These are phyloP conservation scores for Cheilosia urbana DNA, from an alignment of 2,888 invertebrate genomes.

Conservation along the genomic window DNA sequence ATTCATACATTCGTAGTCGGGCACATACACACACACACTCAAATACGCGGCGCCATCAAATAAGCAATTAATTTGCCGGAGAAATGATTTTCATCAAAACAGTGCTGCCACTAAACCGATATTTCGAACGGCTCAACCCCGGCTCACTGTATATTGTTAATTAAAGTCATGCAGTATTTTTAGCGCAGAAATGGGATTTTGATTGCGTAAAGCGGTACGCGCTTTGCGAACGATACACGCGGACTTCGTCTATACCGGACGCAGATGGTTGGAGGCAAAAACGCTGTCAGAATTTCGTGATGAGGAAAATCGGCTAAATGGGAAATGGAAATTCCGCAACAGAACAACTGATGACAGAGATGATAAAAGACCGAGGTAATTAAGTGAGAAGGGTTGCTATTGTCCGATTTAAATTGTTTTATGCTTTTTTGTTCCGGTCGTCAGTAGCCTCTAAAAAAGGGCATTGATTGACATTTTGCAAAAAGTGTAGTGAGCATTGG, in stretches of 20 bases:
- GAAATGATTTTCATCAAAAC: slow-evolving; percentile 30
- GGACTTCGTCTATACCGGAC: not conserved
- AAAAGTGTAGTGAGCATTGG: not conserved
- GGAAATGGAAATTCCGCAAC: slow-evolving; percentile 38
- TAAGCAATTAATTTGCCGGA: slow-evolving; percentile 68
- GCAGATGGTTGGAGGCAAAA: slow-evolving; percentile 54
- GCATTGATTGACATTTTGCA: slow-evolving; percentile 53
- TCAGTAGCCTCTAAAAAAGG: not conserved
- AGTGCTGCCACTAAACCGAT: slow-evolving; percentile 43
- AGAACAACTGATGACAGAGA: slow-evolving; percentile 65
- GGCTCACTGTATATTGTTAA: slow-evolving; percentile 41
- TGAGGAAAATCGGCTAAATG: slow-evolving; percentile 30
- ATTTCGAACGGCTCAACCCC: slow-evolving; percentile 16
- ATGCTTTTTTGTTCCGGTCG: not conserved
- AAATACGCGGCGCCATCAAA: slow-evolving; percentile 52
- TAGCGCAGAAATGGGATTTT: slow-evolving; percentile 41
- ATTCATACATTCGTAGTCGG: slow-evolving; percentile 6
- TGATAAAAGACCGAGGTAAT: slow-evolving; percentile 69
- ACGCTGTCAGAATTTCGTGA: slow-evolving; percentile 47
- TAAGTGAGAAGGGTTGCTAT: slow-evolving; percentile 60
- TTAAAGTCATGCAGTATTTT: slow-evolving; percentile 66
- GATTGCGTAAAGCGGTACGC: slow-evolving; percentile 52
- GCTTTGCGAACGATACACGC: not conserved
- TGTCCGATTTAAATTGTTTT: slow-evolving; percentile 54
- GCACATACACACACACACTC: not conserved